These are phyloP conservation scores for Alloplasta piceator DNA, from an alignment of 2,888 invertebrate species.

Conservation along the genomic window DNA sequence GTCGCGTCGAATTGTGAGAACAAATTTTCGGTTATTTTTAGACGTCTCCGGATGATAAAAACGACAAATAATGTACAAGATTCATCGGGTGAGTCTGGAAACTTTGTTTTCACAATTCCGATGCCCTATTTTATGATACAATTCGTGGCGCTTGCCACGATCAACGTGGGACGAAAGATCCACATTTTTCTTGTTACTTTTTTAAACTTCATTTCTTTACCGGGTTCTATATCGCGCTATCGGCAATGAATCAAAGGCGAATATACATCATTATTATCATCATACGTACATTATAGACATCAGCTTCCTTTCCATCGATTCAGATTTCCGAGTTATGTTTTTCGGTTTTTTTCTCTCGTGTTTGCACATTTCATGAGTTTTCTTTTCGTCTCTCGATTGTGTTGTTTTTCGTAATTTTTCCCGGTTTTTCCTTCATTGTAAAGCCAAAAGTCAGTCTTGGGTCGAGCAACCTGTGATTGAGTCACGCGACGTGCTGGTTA, in stretches of 20 bases:
- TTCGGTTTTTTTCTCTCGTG: conserved; percentile 35
- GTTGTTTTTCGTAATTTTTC: conserved; percentile 27
- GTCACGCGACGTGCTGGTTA: conserved; percentile 67
- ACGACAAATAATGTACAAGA: conserved; percentile 40
- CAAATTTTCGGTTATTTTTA: conserved; percentile 26
- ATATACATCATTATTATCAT: conserved; percentile 46
- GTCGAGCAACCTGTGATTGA: conserved; percentile 64
- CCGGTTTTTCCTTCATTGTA: conserved; percentile 54
- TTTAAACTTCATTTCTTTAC: conserved; percentile 30
- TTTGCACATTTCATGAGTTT: conserved; percentile 25
- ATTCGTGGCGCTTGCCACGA: conserved; percentile 52
- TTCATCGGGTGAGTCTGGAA: conserved; percentile 34
- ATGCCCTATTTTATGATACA: conserved; percentile 46
- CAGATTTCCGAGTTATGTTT: conserved; percentile 16
- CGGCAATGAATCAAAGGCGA: conserved; percentile 57
- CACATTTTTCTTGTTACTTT: conserved; percentile 33
- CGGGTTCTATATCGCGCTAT: conserved; percentile 35
- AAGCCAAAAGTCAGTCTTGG: conserved; percentile 73
- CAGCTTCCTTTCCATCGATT: conserved; percentile 43
- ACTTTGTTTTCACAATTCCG: conserved; percentile 15
- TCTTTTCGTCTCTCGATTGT: conserved; percentile 14
- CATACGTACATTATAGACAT: conserved; percentile 60
- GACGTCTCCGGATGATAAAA: background rate
- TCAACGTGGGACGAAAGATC: conserved; percentile 58
- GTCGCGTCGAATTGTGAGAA: conserved; percentile 14